Conservation (phyloP, 2,888 invertebrate genomes). For the Apotomis turbidana region DNA sequence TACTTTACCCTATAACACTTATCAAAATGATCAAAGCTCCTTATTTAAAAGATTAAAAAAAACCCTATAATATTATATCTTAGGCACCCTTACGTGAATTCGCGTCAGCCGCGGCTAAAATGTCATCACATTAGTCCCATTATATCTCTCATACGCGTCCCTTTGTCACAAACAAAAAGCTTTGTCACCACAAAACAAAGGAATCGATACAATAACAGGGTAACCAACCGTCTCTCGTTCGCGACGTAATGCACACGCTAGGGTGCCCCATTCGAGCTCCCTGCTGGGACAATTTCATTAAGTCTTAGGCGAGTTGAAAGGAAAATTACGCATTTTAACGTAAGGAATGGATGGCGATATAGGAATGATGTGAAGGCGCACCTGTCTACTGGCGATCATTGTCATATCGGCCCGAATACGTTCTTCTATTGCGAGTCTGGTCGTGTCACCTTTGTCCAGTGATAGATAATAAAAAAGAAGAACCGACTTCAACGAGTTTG, state of each 20-base stretch:
- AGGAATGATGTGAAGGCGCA: too few relatives aligned
- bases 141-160: conserved; percentile 7
- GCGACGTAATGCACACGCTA: conserved; percentile 51
- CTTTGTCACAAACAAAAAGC: conserved; percentile 9
- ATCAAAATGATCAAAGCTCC: too few relatives aligned
- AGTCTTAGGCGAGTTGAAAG: conserved; percentile 35
- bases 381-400: too few relatives aligned
- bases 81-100: too few relatives aligned
- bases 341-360: background rate
- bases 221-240: conserved; percentile 51
- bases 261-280: conserved; percentile 45
- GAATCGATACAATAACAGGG: conserved; percentile 32
- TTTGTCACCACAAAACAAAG: conserved; percentile 30
- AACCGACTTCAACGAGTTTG: too few relatives aligned
- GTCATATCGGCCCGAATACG: too few relatives aligned
- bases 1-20: too few relatives aligned
- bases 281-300: conserved; percentile 52
- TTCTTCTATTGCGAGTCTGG: too few relatives aligned
- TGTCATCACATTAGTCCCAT: background rate
- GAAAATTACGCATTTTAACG: conserved; percentile 34
- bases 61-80: too few relatives aligned
- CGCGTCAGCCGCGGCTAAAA: background rate
- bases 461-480: too few relatives aligned
- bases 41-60: too few relatives aligned
- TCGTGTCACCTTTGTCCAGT: too few relatives aligned